Evolutionary conservation across 1,140 invertebrate genomes (phyloP).

Genomic region (Drosophila lacertosa): DNA sequence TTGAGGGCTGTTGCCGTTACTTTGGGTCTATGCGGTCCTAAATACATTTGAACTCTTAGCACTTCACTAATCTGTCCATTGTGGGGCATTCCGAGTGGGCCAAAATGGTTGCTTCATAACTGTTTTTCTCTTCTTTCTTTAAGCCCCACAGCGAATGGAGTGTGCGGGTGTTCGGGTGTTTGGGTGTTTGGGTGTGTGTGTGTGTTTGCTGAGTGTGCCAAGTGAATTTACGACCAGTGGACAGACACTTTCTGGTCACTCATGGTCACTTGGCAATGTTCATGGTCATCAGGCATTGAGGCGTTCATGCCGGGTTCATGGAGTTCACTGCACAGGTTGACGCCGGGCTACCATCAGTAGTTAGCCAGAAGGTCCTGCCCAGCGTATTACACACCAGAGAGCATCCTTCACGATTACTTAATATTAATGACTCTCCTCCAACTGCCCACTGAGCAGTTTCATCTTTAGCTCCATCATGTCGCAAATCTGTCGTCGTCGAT

Average conservation of each 20-base stretch:
- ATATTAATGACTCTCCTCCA: slow-evolving; percentile 72
- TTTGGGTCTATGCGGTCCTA: slow-evolving; percentile 21
- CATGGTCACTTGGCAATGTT: slow-evolving; percentile 57
- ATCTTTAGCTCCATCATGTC: slow-evolving; percentile 43
- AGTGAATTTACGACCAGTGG: slow-evolving; percentile 68
- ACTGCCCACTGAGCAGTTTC: slow-evolving; percentile 6
- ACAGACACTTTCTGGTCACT: slow-evolving; percentile 61
- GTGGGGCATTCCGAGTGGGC: slow-evolving; percentile 63
- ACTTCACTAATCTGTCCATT: slow-evolving; percentile 81
- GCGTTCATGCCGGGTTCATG: slow-evolving; percentile 49
- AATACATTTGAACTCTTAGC: slow-evolving; percentile 73
- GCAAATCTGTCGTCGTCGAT: slow-evolving; percentile 76
- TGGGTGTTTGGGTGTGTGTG: background rate
- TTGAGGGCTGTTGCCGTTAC: background rate
- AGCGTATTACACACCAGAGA: slow-evolving; percentile 74
- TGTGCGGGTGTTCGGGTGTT: background rate
- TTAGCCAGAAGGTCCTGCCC: slow-evolving; percentile 9
- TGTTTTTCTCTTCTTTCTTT: slow-evolving; percentile 32
- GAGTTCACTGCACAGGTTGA: slow-evolving; percentile 71
- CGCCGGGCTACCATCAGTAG: slow-evolving; percentile 16
- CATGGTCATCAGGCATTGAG: background rate
- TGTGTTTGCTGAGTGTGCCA: slow-evolving; percentile 6
- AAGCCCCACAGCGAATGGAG: too few relatives aligned
- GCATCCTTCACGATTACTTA: slow-evolving; percentile 82
- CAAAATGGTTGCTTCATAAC: slow-evolving; percentile 59